phyloP scores from a whole-genome alignment of 2,113 vertebrate genomes.

The Tetraodon nigroviridis region DNA sequence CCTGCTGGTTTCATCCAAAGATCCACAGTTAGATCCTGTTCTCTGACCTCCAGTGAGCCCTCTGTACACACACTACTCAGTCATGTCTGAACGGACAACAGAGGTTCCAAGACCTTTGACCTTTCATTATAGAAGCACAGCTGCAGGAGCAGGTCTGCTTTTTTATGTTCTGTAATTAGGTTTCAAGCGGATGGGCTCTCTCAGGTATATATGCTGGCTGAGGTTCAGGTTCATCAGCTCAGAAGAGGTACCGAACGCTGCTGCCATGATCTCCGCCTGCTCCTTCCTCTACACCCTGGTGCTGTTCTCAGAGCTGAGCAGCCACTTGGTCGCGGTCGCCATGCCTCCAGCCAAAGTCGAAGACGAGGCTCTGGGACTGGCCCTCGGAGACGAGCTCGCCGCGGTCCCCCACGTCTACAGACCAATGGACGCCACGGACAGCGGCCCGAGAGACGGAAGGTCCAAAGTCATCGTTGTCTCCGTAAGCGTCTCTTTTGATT shows the following conservation, averaged over 20 bases:
- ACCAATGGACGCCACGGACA: conserved; percentile 67
- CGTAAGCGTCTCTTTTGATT: conserved; percentile 48
- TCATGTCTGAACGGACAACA: conserved; percentile 24
- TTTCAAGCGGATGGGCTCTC: background rate
- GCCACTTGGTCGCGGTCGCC: conserved; percentile 68
- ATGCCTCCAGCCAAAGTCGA: conserved; percentile 71
- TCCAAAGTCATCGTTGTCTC: conserved; percentile 68
- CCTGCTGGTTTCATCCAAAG: conserved; percentile 41
- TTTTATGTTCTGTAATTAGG: background rate
- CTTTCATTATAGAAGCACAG: background rate
- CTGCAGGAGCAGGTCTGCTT: conserved; percentile 9
- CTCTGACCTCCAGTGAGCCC: conserved; percentile 25
- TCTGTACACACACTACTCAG: conserved; percentile 1
- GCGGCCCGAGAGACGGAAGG: conserved; percentile 58
- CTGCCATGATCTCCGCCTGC: conserved; percentile 71
- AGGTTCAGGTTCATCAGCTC: background rate
- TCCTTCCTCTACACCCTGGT: conserved; percentile 74
- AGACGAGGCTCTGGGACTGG: conserved; percentile 64
- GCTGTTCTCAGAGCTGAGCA: conserved; percentile 80
- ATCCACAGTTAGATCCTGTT: conserved; percentile 12
- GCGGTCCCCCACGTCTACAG: conserved; percentile 61
- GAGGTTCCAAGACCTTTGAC: conserved; percentile 16
- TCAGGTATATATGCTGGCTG: conserved; percentile 56
- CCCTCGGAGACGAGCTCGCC: conserved; percentile 62
- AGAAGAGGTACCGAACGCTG: conserved; percentile 5